Percentiles rank a stretch among this genome's conserved stretches.
phyloP scores from a whole-genome alignment of 2,888 invertebrate genomes.

The Antheraea assamensis region DNA sequence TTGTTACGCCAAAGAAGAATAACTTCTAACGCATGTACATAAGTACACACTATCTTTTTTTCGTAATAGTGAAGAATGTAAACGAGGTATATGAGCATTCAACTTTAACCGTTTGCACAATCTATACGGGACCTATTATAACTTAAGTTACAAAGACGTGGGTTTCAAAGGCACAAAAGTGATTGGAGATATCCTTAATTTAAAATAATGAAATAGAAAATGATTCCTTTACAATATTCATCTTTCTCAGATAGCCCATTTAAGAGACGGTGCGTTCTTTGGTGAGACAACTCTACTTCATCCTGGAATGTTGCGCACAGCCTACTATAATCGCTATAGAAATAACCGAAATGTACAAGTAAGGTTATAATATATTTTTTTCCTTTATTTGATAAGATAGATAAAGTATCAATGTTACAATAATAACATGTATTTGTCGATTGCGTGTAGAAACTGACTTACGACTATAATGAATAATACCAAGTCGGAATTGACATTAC shows the following conservation, averaged over 20 bases:
- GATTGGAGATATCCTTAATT: background rate
- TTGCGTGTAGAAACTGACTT: background rate
- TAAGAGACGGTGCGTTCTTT: constrained; percentile 84
- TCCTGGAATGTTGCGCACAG: constrained; percentile 70
- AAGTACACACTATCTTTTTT: too few relatives aligned
- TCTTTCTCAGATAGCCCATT: constrained; percentile 58
- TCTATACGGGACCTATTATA: too few relatives aligned
- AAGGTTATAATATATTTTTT: constrained; percentile 21
- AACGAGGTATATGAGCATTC: too few relatives aligned
- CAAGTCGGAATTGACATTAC: too few relatives aligned
- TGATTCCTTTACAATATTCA: background rate
- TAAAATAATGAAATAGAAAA: background rate
- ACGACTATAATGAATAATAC: too few relatives aligned
- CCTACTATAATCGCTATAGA: constrained; percentile 82
- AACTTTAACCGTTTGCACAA: too few relatives aligned
- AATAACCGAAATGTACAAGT: constrained; percentile 81
- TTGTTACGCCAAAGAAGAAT: too few relatives aligned
- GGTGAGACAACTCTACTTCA: constrained; percentile 81
- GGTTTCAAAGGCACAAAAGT: too few relatives aligned
- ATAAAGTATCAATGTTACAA: background rate
- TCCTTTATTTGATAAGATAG: background rate
- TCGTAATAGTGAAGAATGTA: too few relatives aligned
- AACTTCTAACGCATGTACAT: too few relatives aligned
- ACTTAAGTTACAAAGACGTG: too few relatives aligned
- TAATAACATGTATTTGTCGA: background rate